These are phyloP conservation scores for Phenganax marumi DNA, from an alignment of 92 coral and sea anemone species.

Conservation along the genomic window DNA sequence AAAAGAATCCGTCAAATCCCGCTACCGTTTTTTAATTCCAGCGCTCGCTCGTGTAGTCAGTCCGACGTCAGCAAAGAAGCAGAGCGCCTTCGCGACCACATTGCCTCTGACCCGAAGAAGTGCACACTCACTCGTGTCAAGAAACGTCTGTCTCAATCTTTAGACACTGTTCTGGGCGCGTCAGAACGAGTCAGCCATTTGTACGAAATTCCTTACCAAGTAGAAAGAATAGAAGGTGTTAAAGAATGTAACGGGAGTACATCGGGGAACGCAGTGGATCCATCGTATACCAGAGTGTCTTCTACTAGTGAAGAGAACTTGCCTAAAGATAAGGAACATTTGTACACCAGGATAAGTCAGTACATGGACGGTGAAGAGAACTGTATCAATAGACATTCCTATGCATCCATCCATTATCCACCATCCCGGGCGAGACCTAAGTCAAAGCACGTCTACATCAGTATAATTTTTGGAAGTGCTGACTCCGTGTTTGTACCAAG, in stretches of 20 bases:
- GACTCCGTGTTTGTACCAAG: conserved; percentile 18
- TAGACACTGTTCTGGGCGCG: conserved; percentile 7
- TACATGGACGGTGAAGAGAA: conserved; percentile 4
- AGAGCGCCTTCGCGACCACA: conserved; percentile 36
- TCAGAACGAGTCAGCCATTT: conserved; percentile 32
- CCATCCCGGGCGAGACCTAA: not conserved
- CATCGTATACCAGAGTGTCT: conserved; percentile 24
- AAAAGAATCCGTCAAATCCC: conserved; percentile 17
- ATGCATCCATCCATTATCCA: conserved; percentile 24
- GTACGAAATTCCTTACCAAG: conserved; percentile 25
- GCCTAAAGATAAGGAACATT: conserved; percentile 36
- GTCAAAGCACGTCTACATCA: conserved; percentile 34
- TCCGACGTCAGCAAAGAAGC: conserved; percentile 34
- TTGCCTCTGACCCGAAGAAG: conserved; percentile 32
- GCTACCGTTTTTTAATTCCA: conserved; percentile 18
- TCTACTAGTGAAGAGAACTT: not conserved
- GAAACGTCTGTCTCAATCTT: conserved; percentile 34
- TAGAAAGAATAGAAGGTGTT: not conserved
- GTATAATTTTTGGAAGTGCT: conserved; percentile 27
- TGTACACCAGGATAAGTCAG: conserved; percentile 29
- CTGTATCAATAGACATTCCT: conserved; percentile 23
- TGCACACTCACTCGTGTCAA: conserved; percentile 38
- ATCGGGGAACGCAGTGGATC: not conserved
- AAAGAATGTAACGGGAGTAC: not conserved
- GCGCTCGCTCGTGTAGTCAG: conserved; percentile 4